A percentile compares a stretch with the other conserved stretches of the same genome.
These are phyloP conservation scores for Nowickia ferox DNA, from an alignment of 2,888 invertebrate species.

Conservation along the genomic window DNA sequence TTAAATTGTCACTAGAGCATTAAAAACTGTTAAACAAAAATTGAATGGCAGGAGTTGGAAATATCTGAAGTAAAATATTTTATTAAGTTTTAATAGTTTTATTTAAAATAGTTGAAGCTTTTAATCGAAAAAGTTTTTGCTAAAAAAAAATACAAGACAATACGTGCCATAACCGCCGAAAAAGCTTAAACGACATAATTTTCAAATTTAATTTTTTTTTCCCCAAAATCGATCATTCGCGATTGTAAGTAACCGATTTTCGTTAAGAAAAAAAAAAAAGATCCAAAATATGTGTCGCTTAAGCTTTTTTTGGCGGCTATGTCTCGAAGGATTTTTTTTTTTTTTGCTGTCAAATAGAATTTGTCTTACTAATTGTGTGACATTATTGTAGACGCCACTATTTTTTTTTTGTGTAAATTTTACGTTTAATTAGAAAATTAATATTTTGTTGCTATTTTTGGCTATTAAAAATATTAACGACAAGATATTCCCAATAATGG, in stretches of 20 bases:
- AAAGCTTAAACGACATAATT: no score
- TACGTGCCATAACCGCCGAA: no score
- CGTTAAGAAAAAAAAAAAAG: no score
- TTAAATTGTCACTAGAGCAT: constrained; percentile 52
- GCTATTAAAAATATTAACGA: constrained; percentile 37
- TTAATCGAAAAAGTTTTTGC: constrained; percentile 44
- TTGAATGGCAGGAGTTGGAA: constrained; percentile 14
- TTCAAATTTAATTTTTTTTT: neutral
- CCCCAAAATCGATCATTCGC: no score
- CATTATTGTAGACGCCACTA: constrained; percentile 36
- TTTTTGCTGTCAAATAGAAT: neutral
- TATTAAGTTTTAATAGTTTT: constrained; percentile 39
- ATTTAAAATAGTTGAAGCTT: constrained; percentile 15
- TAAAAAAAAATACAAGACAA: no score
- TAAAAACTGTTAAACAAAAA: constrained; percentile 1
- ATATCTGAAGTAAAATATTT: constrained; percentile 34
- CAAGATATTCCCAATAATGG: constrained; percentile 16
- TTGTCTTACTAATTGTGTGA: constrained; percentile 31
- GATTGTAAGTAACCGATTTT: no score
- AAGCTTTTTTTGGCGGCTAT: neutral
- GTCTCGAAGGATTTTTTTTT: neutral
- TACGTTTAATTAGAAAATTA: constrained; percentile 52
- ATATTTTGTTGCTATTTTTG: constrained; percentile 28
- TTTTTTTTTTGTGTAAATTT: constrained; percentile 42
- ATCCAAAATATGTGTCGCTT: no score